Percentiles rank a stretch among this genome's conserved stretches.
These are phyloP conservation scores for Falcunculus frontatus DNA, from an alignment of 2,113 vertebrate genomes.

Conservation along the genomic window DNA sequence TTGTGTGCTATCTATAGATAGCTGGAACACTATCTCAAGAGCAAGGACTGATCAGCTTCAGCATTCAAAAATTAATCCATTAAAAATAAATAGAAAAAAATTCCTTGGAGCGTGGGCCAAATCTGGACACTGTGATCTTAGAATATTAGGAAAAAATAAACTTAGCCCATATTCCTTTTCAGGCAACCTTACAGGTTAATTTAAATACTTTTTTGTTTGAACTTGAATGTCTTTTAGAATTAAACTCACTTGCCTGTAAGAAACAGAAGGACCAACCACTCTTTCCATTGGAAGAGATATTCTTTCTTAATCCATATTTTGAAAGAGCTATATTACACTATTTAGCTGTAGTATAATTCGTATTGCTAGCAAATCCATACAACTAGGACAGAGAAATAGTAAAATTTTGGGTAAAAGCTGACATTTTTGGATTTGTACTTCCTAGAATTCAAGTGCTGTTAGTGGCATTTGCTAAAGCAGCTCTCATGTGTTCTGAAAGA, in stretches of 20 bases:
- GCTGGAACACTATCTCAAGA: background rate
- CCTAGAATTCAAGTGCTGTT: background rate
- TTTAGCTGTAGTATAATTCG: background rate
- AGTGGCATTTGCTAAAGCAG: background rate
- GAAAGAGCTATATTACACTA: background rate
- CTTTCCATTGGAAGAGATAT: background rate
- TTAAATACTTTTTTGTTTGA: background rate
- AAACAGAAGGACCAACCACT: background rate
- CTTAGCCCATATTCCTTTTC: background rate
- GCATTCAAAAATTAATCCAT: background rate
- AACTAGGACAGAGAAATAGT: background rate
- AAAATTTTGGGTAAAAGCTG: background rate
- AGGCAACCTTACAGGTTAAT: background rate
- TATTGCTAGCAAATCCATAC: background rate
- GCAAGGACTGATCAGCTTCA: background rate
- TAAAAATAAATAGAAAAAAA: background rate
- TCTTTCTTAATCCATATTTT: background rate
- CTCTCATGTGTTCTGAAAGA: background rate
- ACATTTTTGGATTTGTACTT: background rate
- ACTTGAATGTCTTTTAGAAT: background rate
- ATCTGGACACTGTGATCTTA: background rate
- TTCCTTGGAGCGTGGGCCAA: background rate
- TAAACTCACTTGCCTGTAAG: background rate
- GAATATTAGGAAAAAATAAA: background rate
- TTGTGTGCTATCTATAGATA: background rate